Evolutionary conservation across 2,797 vertebrate genomes (phyloP), one percentile per base, ranked within the genome.

Genomic region (Triplophysa yarkandensis): DNA sequence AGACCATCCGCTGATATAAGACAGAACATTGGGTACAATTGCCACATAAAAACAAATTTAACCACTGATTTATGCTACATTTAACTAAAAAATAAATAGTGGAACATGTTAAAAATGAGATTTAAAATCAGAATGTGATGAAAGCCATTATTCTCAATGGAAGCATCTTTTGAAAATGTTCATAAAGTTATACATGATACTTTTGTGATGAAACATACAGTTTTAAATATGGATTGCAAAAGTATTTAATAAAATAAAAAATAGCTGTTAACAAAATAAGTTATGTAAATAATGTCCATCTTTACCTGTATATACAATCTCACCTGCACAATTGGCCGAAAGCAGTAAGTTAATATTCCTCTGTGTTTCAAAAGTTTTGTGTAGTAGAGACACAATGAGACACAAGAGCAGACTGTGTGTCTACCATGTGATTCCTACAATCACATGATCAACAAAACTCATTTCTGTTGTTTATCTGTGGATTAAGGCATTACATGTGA

Each of bases 371-470:
- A 13, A 27, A 65, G 52, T 39, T 55, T 39, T 25, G 25, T 57
- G 61, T 14, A 44, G 6, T 8, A 46, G 28, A 57, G 11, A 64
- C 44, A 17, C 36, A 36, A 17, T 32, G 23, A 30, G 48, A 65
- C 11, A 54, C 34, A 10, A 8, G 25, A 54, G 36, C 25, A 43
- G 52, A 67, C 39, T 0, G 21, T 74, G 72, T 60, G 58, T 28
- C 27, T 62, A 43, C 48, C 68, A 70, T 74, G 72, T 74, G 63
- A 67, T 62, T 67, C 27, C 28, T 36, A 4, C 52, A 44, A 52
- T 67, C 72, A 60, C 63, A 67, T 74, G 72, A 67, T 27, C 34
- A 21, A 9, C 63, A 67, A 58, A 73, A 58, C 39, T 36, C 36
- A 66, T n/a, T 41, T 13, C 16, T n/a, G 14, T 60, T 48, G 32